phyloP scores from a whole-genome alignment of 2,888 invertebrate species.

The Metopia argyrocephala region DNA sequence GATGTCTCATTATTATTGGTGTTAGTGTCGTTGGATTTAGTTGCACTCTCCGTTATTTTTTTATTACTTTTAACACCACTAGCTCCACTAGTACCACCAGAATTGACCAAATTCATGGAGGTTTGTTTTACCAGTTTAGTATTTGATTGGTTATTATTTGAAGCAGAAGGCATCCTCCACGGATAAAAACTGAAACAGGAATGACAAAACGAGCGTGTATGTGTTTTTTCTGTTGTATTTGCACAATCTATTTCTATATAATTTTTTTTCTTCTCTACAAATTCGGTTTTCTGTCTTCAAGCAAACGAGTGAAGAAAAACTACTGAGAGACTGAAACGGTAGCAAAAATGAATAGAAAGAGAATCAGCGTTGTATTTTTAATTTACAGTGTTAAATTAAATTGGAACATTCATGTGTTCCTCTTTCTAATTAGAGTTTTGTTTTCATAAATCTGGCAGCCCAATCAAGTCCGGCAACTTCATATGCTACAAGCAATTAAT shows the following conservation, averaged over 20 bases:
- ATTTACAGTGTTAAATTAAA: neutral
- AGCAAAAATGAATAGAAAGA: constrained; percentile 20
- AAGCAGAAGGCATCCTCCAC: constrained; percentile 73
- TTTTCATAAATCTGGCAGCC: no score
- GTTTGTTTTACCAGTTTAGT: constrained; percentile 72
- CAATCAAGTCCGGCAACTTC: no score
- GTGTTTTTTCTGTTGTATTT: constrained; percentile 36
- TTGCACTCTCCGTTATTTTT: constrained; percentile 67
- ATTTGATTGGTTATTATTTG: constrained; percentile 68
- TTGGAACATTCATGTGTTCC: neutral
- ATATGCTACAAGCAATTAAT: no score
- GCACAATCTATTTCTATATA: constrained; percentile 47
- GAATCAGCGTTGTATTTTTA: constrained; percentile 6
- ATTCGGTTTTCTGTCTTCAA: constrained; percentile 45
- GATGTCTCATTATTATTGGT: constrained; percentile 66
- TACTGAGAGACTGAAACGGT: constrained; percentile 4
- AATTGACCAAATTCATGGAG: constrained; percentile 73
- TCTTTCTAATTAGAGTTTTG: neutral
- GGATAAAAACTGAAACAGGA: constrained; percentile 72
- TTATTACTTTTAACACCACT: constrained; percentile 66
- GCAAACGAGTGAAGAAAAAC: constrained; percentile 51
- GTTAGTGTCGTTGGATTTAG: constrained; percentile 44
- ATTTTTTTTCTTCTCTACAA: constrained; percentile 38
- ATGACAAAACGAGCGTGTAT: constrained; percentile 63
- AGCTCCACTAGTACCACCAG: constrained; percentile 66